These are phyloP conservation scores for Stenichneumon culpator DNA, from an alignment of 2,888 invertebrate species.

Conservation along the genomic window DNA sequence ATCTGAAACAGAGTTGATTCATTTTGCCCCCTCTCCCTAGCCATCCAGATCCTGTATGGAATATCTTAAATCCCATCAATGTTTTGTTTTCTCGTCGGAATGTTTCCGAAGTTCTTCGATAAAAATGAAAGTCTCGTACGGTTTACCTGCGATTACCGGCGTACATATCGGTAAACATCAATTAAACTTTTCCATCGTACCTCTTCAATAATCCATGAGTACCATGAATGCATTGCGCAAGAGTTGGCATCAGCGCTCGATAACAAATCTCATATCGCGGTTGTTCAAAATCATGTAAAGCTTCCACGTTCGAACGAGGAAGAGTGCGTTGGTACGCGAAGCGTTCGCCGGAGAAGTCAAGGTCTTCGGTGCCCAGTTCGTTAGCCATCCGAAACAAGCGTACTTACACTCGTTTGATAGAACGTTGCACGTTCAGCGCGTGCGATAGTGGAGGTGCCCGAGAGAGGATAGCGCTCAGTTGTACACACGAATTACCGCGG, in stretches of 20 bases:
- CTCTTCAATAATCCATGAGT: slow-evolving; percentile 7
- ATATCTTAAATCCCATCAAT: too few species aligned
- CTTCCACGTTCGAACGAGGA: slow-evolving; percentile 29
- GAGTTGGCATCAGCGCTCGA: background rate
- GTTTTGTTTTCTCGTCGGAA: too few species aligned
- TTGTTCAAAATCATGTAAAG: slow-evolving; percentile 21
- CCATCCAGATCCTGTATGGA: too few species aligned
- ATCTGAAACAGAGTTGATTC: too few species aligned
- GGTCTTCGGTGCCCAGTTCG: slow-evolving; percentile 1
- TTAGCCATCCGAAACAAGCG: slow-evolving; percentile 3
- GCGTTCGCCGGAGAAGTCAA: slow-evolving; percentile 6
- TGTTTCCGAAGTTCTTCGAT: too few species aligned
- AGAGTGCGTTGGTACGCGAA: background rate
- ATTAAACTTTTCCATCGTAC: background rate
- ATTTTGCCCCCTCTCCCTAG: too few species aligned
- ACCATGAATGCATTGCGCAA: slow-evolving; percentile 16
- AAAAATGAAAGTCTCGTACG: too few species aligned
- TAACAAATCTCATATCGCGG: background rate
- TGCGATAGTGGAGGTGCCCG: slow-evolving; percentile 2
- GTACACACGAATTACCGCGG: slow-evolving; percentile 52
- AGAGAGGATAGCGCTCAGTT: slow-evolving; percentile 1
- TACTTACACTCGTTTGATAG: background rate
- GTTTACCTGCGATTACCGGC: background rate
- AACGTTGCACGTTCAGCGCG: background rate
- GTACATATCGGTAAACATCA: background rate